Evolutionary conservation across 2,797 vertebrate genomes (phyloP).

Genomic region (Aphelocoma californica): DNA sequence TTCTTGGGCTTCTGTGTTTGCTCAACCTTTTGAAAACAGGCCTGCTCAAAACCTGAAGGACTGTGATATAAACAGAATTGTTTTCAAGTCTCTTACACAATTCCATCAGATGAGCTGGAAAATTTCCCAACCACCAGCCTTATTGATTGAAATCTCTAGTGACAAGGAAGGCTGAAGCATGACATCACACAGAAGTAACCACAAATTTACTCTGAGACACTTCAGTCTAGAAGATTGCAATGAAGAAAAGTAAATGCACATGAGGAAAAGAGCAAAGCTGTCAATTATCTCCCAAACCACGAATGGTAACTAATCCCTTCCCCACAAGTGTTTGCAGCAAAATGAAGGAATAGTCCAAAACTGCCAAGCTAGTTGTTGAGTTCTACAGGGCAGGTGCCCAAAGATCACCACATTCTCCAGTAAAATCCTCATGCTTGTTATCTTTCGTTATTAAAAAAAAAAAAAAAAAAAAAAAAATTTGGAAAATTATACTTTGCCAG

Average conservation of each 20-base stretch:
- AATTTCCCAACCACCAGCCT: not conserved
- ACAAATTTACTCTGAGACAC: not conserved
- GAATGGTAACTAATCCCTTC: not conserved
- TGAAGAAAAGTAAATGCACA: not conserved
- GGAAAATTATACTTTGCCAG: not conserved
- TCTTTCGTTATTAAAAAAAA: not conserved
- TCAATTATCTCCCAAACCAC: not conserved
- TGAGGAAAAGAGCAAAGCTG: not conserved
- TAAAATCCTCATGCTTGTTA: not conserved
- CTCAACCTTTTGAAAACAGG: slow-evolving; percentile 55
- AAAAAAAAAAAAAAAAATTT: not conserved
- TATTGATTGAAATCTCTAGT: not conserved
- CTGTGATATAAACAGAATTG: slow-evolving; percentile 33
- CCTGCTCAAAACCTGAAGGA: slow-evolving; percentile 37
- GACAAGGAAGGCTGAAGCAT: not conserved
- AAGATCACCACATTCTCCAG: not conserved
- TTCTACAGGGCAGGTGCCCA: not conserved
- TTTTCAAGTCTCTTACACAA: slow-evolving; percentile 32
- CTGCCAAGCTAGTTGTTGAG: not conserved
- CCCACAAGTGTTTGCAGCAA: not conserved
- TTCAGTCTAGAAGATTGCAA: not conserved
- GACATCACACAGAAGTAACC: not conserved
- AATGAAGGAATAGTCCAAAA: not conserved
- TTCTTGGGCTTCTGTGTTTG: slow-evolving; percentile 56
- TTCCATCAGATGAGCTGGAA: not conserved